phyloP scores from a whole-genome alignment of 2,113 vertebrate species.

The Casuarius casuarius region DNA sequence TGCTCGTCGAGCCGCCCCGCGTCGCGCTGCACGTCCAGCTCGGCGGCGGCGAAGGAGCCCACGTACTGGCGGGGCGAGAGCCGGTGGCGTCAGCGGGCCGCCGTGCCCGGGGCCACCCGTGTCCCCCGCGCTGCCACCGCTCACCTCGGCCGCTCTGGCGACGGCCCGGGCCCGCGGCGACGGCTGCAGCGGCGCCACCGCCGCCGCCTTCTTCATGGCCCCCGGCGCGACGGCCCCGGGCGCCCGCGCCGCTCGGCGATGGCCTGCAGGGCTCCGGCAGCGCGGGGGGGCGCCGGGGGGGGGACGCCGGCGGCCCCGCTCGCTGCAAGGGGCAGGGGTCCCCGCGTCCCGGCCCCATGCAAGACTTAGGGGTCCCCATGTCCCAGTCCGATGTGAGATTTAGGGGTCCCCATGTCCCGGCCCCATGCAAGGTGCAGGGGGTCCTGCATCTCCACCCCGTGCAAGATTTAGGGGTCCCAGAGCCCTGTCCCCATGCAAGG shows the following conservation, averaged over 20 bases:
- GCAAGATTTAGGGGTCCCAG: neutral
- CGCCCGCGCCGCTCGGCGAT: too few species aligned
- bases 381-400: neutral
- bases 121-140: neutral
- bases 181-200: neutral
- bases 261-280: neutral
- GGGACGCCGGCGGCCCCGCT: too few species aligned
- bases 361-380: accelerated
- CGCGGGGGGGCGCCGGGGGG: too few species aligned
- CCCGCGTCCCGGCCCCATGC: neutral
- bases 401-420: neutral
- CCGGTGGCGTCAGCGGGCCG: neutral
- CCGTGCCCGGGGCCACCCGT: too few species aligned
- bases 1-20: constrained; percentile 81
- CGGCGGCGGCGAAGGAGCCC: constrained; percentile 89
- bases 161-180: constrained; percentile 60
- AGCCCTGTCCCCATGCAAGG: neutral
- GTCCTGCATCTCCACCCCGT: accelerated
- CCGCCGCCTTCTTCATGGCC: too few species aligned
- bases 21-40: constrained; percentile 84
- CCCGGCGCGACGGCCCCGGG: too few species aligned
- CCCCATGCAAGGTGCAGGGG: neutral
- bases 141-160: constrained; percentile 74
- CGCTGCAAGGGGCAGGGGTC: too few species aligned
- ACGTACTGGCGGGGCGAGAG: constrained; percentile 81